These are phyloP conservation scores for Montipora cactus DNA, from an alignment of 64 coral and sea anemone species.

Conservation along the genomic window DNA sequence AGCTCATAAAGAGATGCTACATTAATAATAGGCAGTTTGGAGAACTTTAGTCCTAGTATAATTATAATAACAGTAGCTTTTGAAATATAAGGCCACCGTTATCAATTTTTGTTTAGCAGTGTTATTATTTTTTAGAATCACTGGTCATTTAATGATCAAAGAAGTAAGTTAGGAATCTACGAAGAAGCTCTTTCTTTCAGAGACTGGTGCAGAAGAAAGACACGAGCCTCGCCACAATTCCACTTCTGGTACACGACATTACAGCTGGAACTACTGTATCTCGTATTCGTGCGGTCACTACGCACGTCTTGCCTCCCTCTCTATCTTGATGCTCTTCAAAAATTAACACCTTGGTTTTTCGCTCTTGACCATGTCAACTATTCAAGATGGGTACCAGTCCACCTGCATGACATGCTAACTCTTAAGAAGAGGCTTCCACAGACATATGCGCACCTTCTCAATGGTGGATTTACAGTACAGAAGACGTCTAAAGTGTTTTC, in stretches of 20 bases:
- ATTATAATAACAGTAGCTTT: no score
- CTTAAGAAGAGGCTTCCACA: not conserved
- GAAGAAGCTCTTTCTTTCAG: no score
- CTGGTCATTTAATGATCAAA: no score
- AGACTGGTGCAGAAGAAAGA: no score
- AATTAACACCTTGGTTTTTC: slow-evolving; percentile 31
- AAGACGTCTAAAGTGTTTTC: not conserved
- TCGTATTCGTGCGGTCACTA: not conserved
- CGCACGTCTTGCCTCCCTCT: slow-evolving; percentile 3
- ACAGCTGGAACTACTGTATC: not conserved
- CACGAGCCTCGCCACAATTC: no score
- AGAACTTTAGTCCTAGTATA: no score
- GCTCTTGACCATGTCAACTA: slow-evolving; percentile 4
- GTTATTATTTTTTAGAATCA: no score
- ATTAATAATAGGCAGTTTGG: no score
- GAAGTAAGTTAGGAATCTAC: no score
- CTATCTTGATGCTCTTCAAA: slow-evolving; percentile 8
- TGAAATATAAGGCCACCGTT: no score
- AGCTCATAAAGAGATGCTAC: no score
- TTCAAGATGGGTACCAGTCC: slow-evolving; percentile 25
- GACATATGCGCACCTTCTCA: not conserved
- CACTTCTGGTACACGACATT: not conserved
- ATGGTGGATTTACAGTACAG: not conserved
- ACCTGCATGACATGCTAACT: slow-evolving; percentile 15
- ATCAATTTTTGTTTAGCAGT: no score